A percentile compares a stretch with the other conserved stretches of the same genome.
Conservation (phyloP, 1,140 invertebrate genomes). For the Atta texana region DNA sequence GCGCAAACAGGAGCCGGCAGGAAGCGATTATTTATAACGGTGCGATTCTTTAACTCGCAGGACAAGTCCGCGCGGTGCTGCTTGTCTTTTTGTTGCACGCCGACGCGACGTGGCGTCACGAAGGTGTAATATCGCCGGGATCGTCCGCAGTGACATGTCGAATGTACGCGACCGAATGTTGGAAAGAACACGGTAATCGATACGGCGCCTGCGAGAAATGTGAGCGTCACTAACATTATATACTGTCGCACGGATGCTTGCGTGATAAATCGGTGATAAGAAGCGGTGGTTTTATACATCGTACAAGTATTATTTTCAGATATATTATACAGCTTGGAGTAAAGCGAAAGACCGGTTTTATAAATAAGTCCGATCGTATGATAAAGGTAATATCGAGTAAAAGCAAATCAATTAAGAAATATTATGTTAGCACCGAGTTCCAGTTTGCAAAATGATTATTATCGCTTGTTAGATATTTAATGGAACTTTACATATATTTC, state of each 20-base stretch:
- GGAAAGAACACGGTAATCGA: constrained; percentile 35
- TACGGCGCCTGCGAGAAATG: background rate
- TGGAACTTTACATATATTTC: background rate
- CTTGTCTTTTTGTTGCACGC: constrained; percentile 7
- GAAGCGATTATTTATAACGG: constrained; percentile 72
- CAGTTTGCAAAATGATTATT: background rate
- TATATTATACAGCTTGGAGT: no score
- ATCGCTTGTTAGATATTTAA: constrained; percentile 7
- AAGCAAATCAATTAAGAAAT: constrained; percentile 27
- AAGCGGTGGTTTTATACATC: background rate
- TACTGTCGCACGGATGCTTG: constrained; percentile 1
- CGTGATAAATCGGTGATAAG: constrained; percentile 15
- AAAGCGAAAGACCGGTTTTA: constrained; percentile 27
- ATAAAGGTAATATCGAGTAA: background rate
- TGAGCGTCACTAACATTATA: background rate
- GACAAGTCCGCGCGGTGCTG: background rate
- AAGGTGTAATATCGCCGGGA: constrained; percentile 11
- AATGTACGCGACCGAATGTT: constrained; percentile 36
- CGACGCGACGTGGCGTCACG: background rate
- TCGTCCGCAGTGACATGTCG: constrained; percentile 12
- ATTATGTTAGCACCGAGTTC: background rate
- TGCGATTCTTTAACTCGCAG: constrained; percentile 53
- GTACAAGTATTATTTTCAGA: constrained; percentile 19
- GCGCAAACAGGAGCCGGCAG: constrained; percentile 69
- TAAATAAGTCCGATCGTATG: background rate